phyloP scores from a whole-genome alignment of 2,113 vertebrate genomes.

The Zapus hudsonius region DNA sequence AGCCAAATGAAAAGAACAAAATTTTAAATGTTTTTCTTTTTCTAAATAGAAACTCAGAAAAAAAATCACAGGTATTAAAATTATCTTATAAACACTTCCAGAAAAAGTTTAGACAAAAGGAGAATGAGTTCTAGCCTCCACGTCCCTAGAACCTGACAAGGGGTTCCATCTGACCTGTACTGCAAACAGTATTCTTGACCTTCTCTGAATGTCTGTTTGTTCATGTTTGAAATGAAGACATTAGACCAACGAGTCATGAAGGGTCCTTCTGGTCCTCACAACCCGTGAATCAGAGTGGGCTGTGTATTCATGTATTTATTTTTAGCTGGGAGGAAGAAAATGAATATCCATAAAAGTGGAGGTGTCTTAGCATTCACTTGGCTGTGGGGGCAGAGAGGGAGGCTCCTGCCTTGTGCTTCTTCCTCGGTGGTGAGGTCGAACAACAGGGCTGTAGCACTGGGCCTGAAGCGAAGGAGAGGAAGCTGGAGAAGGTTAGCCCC shows the following conservation, averaged over 20 bases:
- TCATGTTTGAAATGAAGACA: conserved; percentile 25
- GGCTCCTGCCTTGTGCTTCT: neutral
- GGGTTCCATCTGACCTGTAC: neutral
- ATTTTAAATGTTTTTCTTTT: neutral
- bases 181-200: neutral
- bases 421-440: too few relatives aligned
- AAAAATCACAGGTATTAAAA: neutral
- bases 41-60: conserved; percentile 25
- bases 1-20: neutral
- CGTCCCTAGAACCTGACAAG: neutral
- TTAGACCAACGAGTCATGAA: neutral
- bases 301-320: conserved; percentile 37
- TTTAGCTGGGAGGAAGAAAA: conserved; percentile 25
- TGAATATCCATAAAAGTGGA: conserved; percentile 4
- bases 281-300: neutral
- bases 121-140: neutral
- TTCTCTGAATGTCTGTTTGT: neutral
- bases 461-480: neutral
- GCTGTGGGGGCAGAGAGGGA: neutral
- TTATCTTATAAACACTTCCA: neutral
- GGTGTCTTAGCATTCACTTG: conserved; percentile 1
- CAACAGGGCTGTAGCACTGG: neutral
- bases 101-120: neutral
- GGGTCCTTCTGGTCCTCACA: neutral
- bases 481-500: neutral